Conservation (phyloP, 2,888 invertebrate genomes). For the Apamea epomidion region DNA sequence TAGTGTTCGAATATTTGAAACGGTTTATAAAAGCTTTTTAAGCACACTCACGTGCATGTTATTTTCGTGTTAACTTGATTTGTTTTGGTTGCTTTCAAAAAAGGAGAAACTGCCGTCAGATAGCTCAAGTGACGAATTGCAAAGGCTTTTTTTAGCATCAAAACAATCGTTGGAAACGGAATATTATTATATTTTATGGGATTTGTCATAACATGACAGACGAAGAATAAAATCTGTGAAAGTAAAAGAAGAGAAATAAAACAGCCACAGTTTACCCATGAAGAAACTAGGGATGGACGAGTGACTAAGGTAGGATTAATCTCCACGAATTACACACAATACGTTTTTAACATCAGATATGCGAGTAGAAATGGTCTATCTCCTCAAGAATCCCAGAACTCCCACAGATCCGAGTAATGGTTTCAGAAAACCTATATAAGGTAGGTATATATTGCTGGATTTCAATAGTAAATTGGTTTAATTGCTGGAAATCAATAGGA, state of each 20-base stretch:
- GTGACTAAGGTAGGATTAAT: neutral
- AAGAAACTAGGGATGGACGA: neutral
- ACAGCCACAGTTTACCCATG: neutral
- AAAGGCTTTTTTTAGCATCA: neutral
- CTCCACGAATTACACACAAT: neutral
- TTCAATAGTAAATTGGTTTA: no score
- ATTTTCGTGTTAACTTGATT: neutral
- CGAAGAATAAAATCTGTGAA: neutral
- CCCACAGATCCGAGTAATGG: no score
- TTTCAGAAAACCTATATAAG: neutral
- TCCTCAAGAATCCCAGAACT: neutral
- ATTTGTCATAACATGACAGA: neutral
- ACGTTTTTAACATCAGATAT: neutral
- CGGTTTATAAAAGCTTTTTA: conserved; percentile 5
- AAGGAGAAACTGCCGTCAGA: neutral
- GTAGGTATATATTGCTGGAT: no score
- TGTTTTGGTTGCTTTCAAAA: neutral
- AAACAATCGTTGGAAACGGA: neutral
- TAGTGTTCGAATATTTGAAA: conserved; percentile 17
- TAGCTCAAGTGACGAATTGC: neutral
- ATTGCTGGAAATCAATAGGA: neutral
- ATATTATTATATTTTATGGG: neutral
- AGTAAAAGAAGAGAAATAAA: no score
- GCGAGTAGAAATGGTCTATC: neutral
- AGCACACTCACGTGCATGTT: conserved; percentile 15